Percentiles rank a stretch among this genome's conserved stretches.
Evolutionary conservation across 23 tunicate genomes (phyloP).

Genomic region (Diplosoma virens): DNA sequence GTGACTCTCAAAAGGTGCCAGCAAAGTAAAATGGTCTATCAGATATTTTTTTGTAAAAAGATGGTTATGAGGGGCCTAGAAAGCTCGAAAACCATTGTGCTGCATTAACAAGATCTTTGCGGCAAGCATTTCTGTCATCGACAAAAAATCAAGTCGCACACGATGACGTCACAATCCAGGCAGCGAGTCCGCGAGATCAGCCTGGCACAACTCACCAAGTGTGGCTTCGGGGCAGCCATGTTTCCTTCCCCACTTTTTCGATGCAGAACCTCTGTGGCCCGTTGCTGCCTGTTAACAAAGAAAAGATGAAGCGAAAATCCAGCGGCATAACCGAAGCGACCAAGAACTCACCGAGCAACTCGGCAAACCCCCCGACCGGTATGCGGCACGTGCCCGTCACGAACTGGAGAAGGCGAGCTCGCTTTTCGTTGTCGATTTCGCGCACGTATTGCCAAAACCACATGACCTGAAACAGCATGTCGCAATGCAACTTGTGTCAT

Average conservation of each 20-base stretch:
- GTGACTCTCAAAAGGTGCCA: too few relatives aligned
- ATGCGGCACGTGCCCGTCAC: conserved; percentile 97
- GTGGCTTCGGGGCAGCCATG: conserved; percentile 95
- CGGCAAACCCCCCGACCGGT: conserved; percentile 97
- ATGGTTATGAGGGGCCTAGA: too few relatives aligned
- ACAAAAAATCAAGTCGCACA: too few relatives aligned
- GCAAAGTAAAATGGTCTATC: too few relatives aligned
- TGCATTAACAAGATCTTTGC: too few relatives aligned
- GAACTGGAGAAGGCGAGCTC: conserved; percentile 90
- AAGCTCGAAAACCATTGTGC: too few relatives aligned
- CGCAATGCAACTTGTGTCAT: too few relatives aligned
- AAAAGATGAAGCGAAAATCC: background rate
- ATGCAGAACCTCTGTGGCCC: conserved; percentile 98
- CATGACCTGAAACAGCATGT: conserved; percentile 40
- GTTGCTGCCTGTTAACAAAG: conserved; percentile 68
- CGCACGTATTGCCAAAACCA: conserved; percentile 98
- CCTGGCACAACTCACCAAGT: conserved; percentile 80
- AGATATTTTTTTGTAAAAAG: too few relatives aligned
- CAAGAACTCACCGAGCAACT: conserved; percentile 57
- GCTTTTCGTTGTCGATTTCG: conserved; percentile 92
- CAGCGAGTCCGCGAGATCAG: too few relatives aligned
- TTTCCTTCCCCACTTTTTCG: conserved; percentile 97
- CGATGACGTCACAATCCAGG: too few relatives aligned
- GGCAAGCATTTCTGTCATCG: too few relatives aligned
- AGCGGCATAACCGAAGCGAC: background rate